Base-by-base conservation (phyloP, 2,797 vertebrate species). In the Acrossocheilus fasciatus region DNA sequence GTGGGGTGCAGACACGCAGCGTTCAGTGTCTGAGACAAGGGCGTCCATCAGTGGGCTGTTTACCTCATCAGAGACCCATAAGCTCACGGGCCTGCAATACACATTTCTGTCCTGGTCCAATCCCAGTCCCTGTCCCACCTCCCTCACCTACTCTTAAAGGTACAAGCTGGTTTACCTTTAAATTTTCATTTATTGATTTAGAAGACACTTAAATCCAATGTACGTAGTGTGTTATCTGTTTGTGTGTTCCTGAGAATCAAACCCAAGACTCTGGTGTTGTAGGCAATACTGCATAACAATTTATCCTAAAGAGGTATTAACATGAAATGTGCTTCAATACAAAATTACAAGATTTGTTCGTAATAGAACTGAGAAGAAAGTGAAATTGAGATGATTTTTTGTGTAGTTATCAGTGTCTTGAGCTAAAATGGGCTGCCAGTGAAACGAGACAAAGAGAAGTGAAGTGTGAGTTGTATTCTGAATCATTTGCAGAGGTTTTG, bases 71-170 rank as follows among this genome's bases (percentile, higher is more conserved):
- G 92, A 97, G 96, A 83, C 98, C 98, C 1, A 86, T 96, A 0
- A 92, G 92, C 79, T 97, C 98, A 15, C 94, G 94, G 92, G 98
- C 98, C 0, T 99, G 98, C 91, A 98, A 99, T 88, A 99, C 97
- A 6, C 96, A 97, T 92, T 99, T 99, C 92, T 99, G 98, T 90
- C 95, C 97, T 0, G 91, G 95, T 17, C 96, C 95, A 1, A 90
- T 41, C 57, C 87, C 57, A 2, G 76, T 52, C 10, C 89, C 86
- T 14, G 36, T 43, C 30, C 80, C 89, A 45, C 83, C 88, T 26
- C 91, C 79, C 0, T 87, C 88, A 26, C 92, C 91, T 1, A 86
- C 86, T 2, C 74, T 70, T 39, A 90, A 87, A 91, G 90, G 90
- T 91, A 87, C 15, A 59, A 45, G 77, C 11, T n/a, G 34, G 8